Base-by-base conservation (phyloP, 2,797 vertebrate species). In the Luscinia luscinia region DNA sequence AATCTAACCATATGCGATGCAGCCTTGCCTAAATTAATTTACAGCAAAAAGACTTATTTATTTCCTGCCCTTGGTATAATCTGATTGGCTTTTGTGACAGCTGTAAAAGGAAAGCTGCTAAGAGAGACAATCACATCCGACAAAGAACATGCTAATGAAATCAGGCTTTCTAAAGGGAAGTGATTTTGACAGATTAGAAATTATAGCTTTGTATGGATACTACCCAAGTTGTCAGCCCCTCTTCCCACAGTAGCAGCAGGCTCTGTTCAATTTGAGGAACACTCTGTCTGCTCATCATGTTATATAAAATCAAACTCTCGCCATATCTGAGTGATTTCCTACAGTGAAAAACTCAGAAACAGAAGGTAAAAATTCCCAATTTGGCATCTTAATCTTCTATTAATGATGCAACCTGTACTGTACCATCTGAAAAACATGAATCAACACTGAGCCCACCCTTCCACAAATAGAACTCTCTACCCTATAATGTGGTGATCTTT, bases 131-230 rank as follows among this genome's bases (percentile, higher is more conserved):
- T 97, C 91, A 91, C 76, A 96, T 96, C 87, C 6, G 18, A 97
- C 82, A 97, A 92, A 92, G 93, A 96, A 96, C 90, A 96, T 97
- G 96, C 74, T 97, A 97, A 97, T 97, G 96, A 94, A 98, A 97
- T 97, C 95, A 97, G 93, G 36, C 66, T 91, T 97, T 97, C 96
- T 97, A 96, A 97, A 96, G 87, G 93, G 94, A 98, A 96, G 93
- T 96, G 93, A 96, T 97, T 97, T 94, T 97, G 97, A 98, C 97
- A 97, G 96, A 97, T 97, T 94, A 97, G 96, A 98, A 97, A 98
- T 95, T 96, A 96, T 95, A 96, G 94, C 89, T 96, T 95, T 94
- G 91, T 95, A 94, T 97, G 96, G 94, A 94, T 96, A 96, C 95
- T 97, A 96, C 96, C 92, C 96, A 94, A 95, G 88, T 91, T 98